Conservation (phyloP, 2,113 vertebrate genomes). For the Indicator indicator region DNA sequence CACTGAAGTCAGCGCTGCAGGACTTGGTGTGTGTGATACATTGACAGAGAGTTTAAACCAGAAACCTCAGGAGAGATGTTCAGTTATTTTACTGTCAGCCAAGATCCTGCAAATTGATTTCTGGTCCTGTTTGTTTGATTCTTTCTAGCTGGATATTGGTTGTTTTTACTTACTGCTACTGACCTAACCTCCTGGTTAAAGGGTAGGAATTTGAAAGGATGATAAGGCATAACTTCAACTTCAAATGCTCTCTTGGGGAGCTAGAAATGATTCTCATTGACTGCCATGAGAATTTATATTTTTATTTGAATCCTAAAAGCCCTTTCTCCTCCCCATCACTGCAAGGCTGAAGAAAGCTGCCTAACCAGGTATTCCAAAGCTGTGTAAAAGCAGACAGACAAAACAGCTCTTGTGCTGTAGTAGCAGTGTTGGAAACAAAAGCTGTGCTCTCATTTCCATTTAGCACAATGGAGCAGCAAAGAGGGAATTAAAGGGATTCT, state of each 20-base stretch:
- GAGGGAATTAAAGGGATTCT: not conserved
- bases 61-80: not conserved
- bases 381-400: not conserved
- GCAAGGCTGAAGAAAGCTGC: not conserved
- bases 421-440: not conserved
- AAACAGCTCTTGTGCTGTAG: not conserved
- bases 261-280: not conserved
- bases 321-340: not conserved
- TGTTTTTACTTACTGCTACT: not conserved
- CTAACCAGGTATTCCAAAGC: not conserved
- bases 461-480: not conserved
- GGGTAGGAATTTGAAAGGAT: not conserved
- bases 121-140: not conserved
- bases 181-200: not conserved
- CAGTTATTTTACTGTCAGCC: not conserved
- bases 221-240: not conserved
- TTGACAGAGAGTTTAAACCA: not conserved
- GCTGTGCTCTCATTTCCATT: not conserved
- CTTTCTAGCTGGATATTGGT: not conserved
- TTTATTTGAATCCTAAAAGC: not conserved
- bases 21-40: not conserved
- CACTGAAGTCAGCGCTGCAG: not conserved
- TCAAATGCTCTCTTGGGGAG: not conserved
- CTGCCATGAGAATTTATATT: not conserved
- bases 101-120: constrained; percentile 18